Evolutionary conservation across 2,113 vertebrate genomes (phyloP), one percentile per base, ranked within the genome.

Genomic region (Leucoraja erinaceus): DNA sequence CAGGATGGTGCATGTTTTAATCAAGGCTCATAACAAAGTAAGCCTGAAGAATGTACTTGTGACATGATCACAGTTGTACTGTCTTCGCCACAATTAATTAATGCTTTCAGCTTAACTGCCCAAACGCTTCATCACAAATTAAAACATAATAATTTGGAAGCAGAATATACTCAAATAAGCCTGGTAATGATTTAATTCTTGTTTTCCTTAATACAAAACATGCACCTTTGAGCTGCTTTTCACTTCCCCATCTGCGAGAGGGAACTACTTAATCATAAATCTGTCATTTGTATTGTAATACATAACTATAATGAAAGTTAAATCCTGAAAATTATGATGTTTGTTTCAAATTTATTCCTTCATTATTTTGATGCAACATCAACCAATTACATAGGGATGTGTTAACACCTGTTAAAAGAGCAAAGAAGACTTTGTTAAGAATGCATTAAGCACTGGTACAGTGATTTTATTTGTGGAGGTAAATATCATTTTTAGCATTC

Each of bases 321-420:
- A 18, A 31, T n/a, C 5, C n/a, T 63, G 59, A 88, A 63, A 86
- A 88, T 31, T n/a, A 86, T 86, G 11, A 61, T 86, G 83, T 25
- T 61, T 56, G n/a, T 18, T 16, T 66, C 59, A 31, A 63, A 88
- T 31, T 63, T 14, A n/a, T 83, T 18, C n/a, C 59, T 88, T 59
- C 83, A 88, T 88, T 88, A 66, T 88, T 88, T n/a, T 88, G 59
- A 66, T 88, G 12, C 83, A 88, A 31, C n/a, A 63, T 63, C 63
- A 63, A 88, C 28, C 28, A 59, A 31, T 66, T 88, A 88, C 28
- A 88, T 31, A 31, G 63, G 12, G 31, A 88, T 88, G 83, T 6
- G 1, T 88, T 88, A 88, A 88, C 7, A n/a, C 28, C 28, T 63
- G 56, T 63, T 63, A 14, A 88, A 88, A 63, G 31, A 88, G 5